phyloP scores from a whole-genome alignment of 1,140 invertebrate genomes.

The Paralvinella palmiformis region DNA sequence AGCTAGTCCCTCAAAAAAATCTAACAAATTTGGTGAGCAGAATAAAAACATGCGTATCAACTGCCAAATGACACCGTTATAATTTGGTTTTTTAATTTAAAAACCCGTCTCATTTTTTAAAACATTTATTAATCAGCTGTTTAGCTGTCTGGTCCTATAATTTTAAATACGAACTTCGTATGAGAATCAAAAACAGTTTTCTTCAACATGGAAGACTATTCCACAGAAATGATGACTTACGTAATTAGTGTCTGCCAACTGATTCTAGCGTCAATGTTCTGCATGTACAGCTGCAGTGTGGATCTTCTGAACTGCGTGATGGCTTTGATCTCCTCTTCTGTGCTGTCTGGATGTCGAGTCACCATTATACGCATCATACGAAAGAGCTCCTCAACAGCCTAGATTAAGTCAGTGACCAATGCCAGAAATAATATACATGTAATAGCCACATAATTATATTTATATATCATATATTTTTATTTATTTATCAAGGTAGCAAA shows the following conservation, averaged over 20 bases:
- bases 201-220: too few species aligned
- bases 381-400: conserved; percentile 86
- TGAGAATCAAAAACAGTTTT: not conserved
- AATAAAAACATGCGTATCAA: too few species aligned
- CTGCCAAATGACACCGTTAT: too few species aligned
- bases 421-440: not conserved
- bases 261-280: conserved; percentile 73
- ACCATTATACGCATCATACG: conserved; percentile 81
- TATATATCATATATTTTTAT: not conserved
- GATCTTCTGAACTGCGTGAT: conserved; percentile 73
- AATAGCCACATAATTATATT: not conserved
- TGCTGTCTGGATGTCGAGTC: conserved; percentile 66
- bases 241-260: conserved; percentile 85
- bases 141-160: not conserved
- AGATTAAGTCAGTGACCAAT: conserved; percentile 20
- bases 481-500: too few species aligned
- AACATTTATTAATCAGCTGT: too few species aligned
- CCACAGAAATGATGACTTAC: conserved; percentile 33
- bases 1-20: too few species aligned
- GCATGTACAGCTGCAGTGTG: conserved; percentile 73
- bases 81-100: too few species aligned
- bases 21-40: too few species aligned
- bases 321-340: conserved; percentile 72
- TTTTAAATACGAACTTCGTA: not conserved
- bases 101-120: too few species aligned